A percentile compares a stretch with the other conserved stretches of the same genome.
Evolutionary conservation across 2,888 invertebrate species (phyloP).

Genomic region (Eulithis testata): DNA sequence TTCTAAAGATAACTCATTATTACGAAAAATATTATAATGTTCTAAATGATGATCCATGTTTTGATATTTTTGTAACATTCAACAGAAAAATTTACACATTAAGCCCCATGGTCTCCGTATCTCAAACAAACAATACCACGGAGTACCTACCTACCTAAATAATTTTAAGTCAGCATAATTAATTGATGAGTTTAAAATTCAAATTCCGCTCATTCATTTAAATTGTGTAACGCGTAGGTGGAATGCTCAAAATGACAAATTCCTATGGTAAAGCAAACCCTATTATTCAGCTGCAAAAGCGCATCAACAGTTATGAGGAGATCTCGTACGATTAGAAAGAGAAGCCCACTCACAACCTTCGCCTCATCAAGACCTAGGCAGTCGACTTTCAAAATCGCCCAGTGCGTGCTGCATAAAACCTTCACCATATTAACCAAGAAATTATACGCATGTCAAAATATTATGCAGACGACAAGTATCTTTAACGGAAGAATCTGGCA

Average conservation of each 20-base stretch:
- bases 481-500: constrained; percentile 47
- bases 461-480: constrained; percentile 51
- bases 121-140: constrained; percentile 15
- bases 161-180: constrained; percentile 31
- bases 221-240: constrained; percentile 15
- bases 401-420: constrained; percentile 56
- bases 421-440: constrained; percentile 55
- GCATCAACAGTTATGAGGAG: constrained; percentile 6
- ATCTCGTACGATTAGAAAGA: constrained; percentile 39
- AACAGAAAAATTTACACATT: no score
- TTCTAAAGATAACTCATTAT: constrained; percentile 19
- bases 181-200: constrained; percentile 15
- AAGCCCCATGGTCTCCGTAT: background rate
- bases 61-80: no score
- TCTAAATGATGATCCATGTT: no score
- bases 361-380: constrained; percentile 25
- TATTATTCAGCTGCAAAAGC: constrained; percentile 9
- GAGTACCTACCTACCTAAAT: constrained; percentile 27
- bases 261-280: constrained; percentile 3
- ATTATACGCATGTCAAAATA: constrained; percentile 56
- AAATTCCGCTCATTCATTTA: constrained; percentile 14
- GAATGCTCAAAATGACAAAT: constrained; percentile 16
- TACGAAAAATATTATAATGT: background rate
- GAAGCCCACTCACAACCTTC: constrained; percentile 53
- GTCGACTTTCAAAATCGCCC: constrained; percentile 50